Evolutionary conservation across 2,113 vertebrate genomes (phyloP).

Genomic region (Puffinus mauretanicus): DNA sequence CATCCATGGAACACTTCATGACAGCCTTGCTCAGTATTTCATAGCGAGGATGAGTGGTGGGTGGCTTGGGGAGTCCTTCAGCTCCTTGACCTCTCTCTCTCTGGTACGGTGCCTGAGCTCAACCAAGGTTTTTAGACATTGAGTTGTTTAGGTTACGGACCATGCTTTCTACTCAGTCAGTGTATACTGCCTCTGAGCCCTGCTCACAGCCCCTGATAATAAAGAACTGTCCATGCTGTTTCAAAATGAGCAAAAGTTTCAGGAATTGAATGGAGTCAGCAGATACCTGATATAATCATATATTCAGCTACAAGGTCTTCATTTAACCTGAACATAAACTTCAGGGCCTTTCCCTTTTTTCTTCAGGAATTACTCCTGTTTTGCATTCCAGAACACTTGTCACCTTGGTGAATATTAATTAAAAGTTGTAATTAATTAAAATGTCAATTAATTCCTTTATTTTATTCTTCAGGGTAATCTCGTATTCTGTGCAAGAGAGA

Average conservation of each 20-base stretch:
- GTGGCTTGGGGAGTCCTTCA: neutral
- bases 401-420: constrained; percentile 62
- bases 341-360: constrained; percentile 3
- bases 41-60: fast-evolving
- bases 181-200: neutral
- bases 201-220: neutral
- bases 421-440: constrained; percentile 67
- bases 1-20: neutral
- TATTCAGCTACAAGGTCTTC: constrained; percentile 14
- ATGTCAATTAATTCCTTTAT: constrained; percentile 69
- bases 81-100: neutral
- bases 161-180: neutral
- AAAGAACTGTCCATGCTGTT: neutral
- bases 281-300: neutral
- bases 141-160: neutral
- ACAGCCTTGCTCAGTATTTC: neutral
- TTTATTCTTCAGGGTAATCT: constrained; percentile 67
- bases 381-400: constrained; percentile 61
- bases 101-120: neutral
- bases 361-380: constrained; percentile 25
- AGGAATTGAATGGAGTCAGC: neutral
- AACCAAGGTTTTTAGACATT: neutral
- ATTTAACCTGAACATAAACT: constrained; percentile 44
- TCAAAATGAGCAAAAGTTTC: neutral
- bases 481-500: constrained; percentile 44